Evolutionary conservation across 2,888 invertebrate genomes (phyloP), one percentile per base, ranked within the genome.

Genomic region (Mesorhabditis sp.): DNA sequence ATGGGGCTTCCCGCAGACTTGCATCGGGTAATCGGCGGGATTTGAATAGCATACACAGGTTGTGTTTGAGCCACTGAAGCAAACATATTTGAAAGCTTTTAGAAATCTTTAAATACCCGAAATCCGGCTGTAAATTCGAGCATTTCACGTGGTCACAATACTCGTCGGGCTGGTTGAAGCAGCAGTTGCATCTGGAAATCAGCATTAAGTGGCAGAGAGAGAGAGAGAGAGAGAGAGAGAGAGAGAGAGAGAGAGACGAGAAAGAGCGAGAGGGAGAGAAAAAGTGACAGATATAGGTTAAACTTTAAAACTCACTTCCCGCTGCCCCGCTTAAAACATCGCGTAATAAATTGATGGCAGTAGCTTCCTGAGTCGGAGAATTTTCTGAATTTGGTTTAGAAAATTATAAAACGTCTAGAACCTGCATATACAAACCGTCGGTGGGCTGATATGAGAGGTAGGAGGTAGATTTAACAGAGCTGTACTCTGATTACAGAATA

Each of bases 91-190:
- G 15, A n/a, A 64, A 6, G 4, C 10, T 13, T 5, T 43, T 63
- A 42, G 43, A 13, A 43, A 45, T 45, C 44, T 62, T 62, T 10
- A 62, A 77, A 70, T 62, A 80, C 80, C 72, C 75, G 70, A 84
- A 82, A 65, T 80, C 75, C n/a, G 84, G 84, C 43, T 78, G 75
- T 45, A 77, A 72, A 44, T 82, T 73, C 28, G 68, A 71, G 67
- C 84, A 84, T 63, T 80, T 79, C 13, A 84, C 62, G 28, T 82
- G 80, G 63, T 78, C 73, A 65, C 84, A 84, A 70, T 74, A 77
- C 43, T 77, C 74, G 45, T 72, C 77, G 1, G 81, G 80, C 66
- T 84, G 84, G 65, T 80, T 81, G 74, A 84, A 81, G 68, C 82
- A 82, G 67, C 83, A 84, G 5, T 76, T 70, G 67, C 83, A 83